A percentile compares a stretch with the other conserved stretches of the same genome.
These are phyloP conservation scores for Erythrocercus mccallii DNA, from an alignment of 2,113 vertebrate species.

Conservation along the genomic window DNA sequence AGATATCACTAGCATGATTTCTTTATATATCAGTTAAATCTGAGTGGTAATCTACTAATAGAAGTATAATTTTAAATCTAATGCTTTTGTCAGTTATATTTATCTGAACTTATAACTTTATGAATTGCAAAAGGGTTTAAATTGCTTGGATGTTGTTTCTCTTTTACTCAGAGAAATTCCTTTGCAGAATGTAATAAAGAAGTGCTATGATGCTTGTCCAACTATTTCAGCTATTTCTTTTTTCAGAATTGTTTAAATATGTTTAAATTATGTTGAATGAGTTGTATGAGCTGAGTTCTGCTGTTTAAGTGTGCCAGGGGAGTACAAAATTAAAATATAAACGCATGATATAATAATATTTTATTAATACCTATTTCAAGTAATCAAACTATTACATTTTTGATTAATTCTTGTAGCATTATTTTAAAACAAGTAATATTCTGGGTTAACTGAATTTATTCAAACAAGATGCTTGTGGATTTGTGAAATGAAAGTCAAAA, in stretches of 20 bases:
- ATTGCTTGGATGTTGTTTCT: not conserved
- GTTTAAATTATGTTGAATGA: not conserved
- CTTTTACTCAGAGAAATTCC: not conserved
- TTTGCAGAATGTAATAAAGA: not conserved
- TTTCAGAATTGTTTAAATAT: not conserved
- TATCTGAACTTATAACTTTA: not conserved
- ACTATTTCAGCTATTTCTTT: not conserved
- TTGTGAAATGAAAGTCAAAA: not conserved
- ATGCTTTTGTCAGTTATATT: not conserved
- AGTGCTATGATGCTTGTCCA: not conserved
- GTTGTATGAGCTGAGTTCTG: not conserved
- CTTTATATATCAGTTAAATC: not conserved
- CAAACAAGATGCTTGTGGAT: not conserved
- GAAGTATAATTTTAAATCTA: not conserved
- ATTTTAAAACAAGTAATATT: not conserved
- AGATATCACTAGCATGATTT: not conserved
- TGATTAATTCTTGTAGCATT: not conserved
- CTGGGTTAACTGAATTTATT: not conserved
- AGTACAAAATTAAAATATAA: not conserved
- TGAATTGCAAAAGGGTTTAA: not conserved
- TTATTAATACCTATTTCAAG: not conserved
- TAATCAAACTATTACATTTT: not conserved
- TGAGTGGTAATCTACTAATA: not conserved
- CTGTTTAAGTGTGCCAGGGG: not conserved
- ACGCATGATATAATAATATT: not conserved